These are phyloP conservation scores for Stramonita haemastoma DNA, from an alignment of 2,888 invertebrate species.

Conservation along the genomic window DNA sequence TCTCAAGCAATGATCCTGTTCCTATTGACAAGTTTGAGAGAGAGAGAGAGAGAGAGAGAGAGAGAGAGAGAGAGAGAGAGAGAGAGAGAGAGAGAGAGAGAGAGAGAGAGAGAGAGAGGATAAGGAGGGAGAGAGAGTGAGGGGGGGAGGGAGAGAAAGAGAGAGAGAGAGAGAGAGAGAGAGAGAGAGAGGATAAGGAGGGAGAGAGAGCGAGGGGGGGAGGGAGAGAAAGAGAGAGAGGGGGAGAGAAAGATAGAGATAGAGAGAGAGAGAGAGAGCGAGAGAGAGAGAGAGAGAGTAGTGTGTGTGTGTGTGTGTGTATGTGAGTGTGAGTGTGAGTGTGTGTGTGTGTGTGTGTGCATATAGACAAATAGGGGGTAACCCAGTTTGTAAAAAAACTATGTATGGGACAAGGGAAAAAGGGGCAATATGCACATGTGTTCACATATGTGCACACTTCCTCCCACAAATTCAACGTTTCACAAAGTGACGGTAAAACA, in stretches of 20 bases:
- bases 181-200: background rate
- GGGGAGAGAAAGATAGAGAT: background rate
- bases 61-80: background rate
- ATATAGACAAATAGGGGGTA: background rate
- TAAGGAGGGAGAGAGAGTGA: background rate
- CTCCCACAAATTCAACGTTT: too few relatives aligned
- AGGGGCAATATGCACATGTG: too few relatives aligned
- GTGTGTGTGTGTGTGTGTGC: background rate
- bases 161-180: background rate
- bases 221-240: background rate
- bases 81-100: too few relatives aligned
- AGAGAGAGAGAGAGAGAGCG: background rate
- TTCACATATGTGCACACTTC: too few relatives aligned
- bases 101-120: background rate
- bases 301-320: background rate
- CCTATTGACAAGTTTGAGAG: constrained; percentile 12
- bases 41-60: background rate
- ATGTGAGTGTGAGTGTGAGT: background rate
- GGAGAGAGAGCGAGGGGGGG: too few relatives aligned
- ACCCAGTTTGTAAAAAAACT: too few relatives aligned
- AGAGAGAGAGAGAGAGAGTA: background rate
- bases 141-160: background rate
- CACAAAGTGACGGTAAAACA: too few relatives aligned
- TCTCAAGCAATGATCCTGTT: background rate
- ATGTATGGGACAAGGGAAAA: too few relatives aligned